Evolutionary conservation across 1,140 invertebrate genomes (phyloP), one percentile per base, ranked within the genome.

Genomic region (Lepidotrigona ventralis): DNA sequence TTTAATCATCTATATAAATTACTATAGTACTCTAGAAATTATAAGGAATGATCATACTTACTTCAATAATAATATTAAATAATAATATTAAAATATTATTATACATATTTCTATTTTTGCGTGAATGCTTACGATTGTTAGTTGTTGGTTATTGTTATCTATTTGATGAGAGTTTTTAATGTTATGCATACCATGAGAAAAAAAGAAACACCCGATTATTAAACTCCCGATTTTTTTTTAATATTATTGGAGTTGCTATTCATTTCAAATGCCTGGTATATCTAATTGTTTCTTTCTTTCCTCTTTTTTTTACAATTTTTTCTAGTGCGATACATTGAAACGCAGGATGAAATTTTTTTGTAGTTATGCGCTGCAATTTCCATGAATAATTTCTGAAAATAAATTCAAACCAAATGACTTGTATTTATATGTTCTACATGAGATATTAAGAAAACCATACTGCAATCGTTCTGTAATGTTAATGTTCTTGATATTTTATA

Each of bases 131-230:
- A 92, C 88, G 91, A 91, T 93, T 92, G 93, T 93, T 93, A 93
- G 92, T 93, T 93, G 93, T 93, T 93, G 93, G 92, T 93, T 93
- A 93, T 93, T 93, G 93, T 93, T 93, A 93, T 93, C 89, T 90
- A 93, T 89, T 93, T 93, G 90, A 93, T 91, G 91, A 93, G 92
- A 93, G 92, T 93, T 91, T 93, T 93, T 91, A 93, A 92, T 92
- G 92, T 93, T 93, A 92, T 88, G 85, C 90, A 84, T 91, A 90
- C 87, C 87, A 85, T 84, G 81, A 80, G 86, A 77, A 83, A 81
- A 46, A 77, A 56, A 26, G 73, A 81, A 85, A 88, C 80, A 81
- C 83, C 86, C 83, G 83, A 89, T 85, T 85, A 89, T 89, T 88
- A 88, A 90, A 88, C 87, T 85, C 72, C 79, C 70, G 68, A 88